These are phyloP conservation scores for Agapetus fuscipes DNA, from an alignment of 2,888 invertebrate genomes.

Conservation along the genomic window DNA sequence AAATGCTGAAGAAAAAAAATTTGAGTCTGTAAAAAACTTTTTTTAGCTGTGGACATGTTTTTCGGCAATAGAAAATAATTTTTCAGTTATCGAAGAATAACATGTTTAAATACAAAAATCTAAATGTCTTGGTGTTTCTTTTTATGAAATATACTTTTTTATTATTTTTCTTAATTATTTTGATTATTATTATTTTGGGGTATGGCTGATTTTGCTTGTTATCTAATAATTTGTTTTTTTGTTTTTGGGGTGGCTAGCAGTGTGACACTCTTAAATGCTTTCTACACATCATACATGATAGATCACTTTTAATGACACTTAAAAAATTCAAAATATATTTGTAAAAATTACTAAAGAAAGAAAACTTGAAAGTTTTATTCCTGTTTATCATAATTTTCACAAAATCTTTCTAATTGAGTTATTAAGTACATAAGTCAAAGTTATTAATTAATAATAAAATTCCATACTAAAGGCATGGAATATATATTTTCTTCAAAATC, in stretches of 20 bases:
- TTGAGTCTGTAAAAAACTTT: not conserved
- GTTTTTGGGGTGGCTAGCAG: not conserved
- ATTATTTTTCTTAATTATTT: constrained; percentile 11
- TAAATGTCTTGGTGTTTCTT: constrained; percentile 21
- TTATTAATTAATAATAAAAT: too few species aligned
- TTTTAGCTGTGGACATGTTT: not conserved
- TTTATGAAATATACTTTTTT: constrained; percentile 11
- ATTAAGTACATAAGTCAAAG: too few species aligned
- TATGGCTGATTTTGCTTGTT: constrained; percentile 17
- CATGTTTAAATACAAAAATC: constrained; percentile 14
- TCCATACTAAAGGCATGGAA: too few species aligned
- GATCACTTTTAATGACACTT: not conserved
- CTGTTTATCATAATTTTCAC: too few species aligned
- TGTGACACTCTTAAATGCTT: not conserved
- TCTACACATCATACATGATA: not conserved
- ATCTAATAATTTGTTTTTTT: not conserved
- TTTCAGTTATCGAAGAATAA: not conserved
- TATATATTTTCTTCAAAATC: too few species aligned
- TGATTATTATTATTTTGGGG: constrained; percentile 12
- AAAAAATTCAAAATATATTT: not conserved
- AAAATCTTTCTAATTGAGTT: too few species aligned
- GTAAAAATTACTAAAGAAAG: too few species aligned
- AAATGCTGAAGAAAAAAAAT: constrained; percentile 2
- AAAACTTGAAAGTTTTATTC: not conserved
- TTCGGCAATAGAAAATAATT: not conserved